Percentiles rank a stretch among this genome's conserved stretches.
These are phyloP conservation scores for Paguma larvata DNA, from an alignment of 2,797 vertebrate genomes.

Conservation along the genomic window DNA sequence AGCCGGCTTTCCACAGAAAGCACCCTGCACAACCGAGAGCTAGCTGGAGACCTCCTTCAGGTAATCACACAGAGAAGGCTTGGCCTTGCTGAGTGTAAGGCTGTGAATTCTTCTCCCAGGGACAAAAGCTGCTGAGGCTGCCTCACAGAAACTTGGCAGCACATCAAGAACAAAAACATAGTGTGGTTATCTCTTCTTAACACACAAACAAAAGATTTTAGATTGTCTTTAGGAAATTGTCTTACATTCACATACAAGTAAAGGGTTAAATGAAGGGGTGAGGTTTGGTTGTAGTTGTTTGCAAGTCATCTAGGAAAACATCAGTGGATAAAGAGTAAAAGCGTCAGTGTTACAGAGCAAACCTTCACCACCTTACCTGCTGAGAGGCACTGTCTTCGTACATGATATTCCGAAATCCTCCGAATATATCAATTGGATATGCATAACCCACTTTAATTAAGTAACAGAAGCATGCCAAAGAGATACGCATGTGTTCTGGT, in stretches of 20 bases:
- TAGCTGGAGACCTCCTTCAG: background rate
- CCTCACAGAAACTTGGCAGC: conserved; percentile 35
- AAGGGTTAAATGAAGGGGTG: background rate
- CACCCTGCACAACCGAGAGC: background rate
- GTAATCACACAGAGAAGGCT: background rate
- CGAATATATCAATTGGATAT: background rate
- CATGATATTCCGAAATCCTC: background rate
- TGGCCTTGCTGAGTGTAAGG: background rate
- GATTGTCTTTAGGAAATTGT: background rate
- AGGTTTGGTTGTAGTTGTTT: background rate
- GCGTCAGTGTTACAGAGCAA: background rate
- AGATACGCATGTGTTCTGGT: background rate
- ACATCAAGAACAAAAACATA: conserved; percentile 34
- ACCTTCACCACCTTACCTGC: background rate
- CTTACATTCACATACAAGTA: background rate
- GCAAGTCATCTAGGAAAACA: background rate
- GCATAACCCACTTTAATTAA: background rate
- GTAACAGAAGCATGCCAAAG: background rate
- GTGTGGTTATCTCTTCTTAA: conserved; percentile 1
- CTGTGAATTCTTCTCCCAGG: background rate
- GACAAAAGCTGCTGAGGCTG: background rate
- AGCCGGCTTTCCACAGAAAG: conserved; percentile 1
- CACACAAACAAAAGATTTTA: background rate
- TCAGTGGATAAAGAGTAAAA: background rate
- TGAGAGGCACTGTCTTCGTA: background rate